A percentile compares a stretch with the other conserved stretches of the same genome.
Evolutionary conservation across 2,797 vertebrate genomes (phyloP).

Genomic region (Sitta carolinensis): DNA sequence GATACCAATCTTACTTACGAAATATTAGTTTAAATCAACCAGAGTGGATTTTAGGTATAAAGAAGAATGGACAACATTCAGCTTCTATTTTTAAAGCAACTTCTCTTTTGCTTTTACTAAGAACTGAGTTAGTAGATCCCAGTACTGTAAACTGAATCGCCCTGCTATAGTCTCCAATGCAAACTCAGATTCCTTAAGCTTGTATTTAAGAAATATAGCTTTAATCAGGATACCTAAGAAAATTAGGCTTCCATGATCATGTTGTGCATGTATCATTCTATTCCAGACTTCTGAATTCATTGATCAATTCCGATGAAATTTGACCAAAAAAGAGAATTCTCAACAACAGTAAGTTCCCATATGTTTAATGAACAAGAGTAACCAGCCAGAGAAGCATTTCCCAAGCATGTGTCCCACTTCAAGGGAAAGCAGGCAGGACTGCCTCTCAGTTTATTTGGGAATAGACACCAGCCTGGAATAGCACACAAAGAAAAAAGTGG

Average conservation of each 20-base stretch:
- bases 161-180: background rate
- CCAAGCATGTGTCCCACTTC: fast-evolving
- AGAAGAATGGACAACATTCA: background rate
- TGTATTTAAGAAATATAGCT: background rate
- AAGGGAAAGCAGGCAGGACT: background rate
- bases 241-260: background rate
- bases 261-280: background rate
- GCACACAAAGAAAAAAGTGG: background rate
- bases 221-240: background rate
- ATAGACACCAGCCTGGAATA: background rate
- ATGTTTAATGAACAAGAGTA: background rate
- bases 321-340: background rate
- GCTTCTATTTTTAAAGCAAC: background rate
- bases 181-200: background rate
- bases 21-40: background rate
- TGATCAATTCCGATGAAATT: background rate
- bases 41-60: background rate
- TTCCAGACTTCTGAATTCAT: background rate
- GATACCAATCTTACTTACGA: background rate
- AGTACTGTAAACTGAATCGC: background rate
- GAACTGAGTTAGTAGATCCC: background rate
- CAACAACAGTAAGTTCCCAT: background rate
- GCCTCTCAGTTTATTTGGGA: background rate
- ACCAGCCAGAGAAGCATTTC: background rate
- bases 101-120: background rate